Evolutionary conservation across 2,797 vertebrate species (phyloP), one percentile per base, ranked within the genome.

Genomic region (Tarsius wallacei): DNA sequence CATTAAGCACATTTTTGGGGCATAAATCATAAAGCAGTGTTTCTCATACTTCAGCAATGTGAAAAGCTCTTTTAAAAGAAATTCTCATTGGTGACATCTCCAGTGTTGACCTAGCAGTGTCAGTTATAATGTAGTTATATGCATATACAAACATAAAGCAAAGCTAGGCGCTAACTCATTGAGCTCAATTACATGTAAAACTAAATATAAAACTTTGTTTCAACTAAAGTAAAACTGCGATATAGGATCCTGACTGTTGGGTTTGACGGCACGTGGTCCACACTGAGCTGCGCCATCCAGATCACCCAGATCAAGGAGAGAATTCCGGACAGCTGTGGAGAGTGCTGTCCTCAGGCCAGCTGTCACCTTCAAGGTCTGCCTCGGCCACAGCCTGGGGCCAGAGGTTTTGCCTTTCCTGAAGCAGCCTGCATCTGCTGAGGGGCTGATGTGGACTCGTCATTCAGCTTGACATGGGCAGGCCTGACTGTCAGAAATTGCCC

Each of bases 91-190:
- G 70, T 19, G 90, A 10, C 28, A 14, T 89, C 51, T 76, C 19
- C 13, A 78, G 24, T 68, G 53, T 42, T 95, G 51, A 51, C 42
- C 64, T 78, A 33, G 57, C 31, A 87, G 64, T n/a, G 26, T 61
- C 83, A 33, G 80, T 86, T 63, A 42, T 1, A 78, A 85, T 61
- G 28, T n/a, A 63, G 28, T 83, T 83, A 9, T 33, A 36, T 28
- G 86, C 73, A 31, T 42, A 86, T 28, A 59, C 7, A 73, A 57
- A 87, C 8, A 78, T 61, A 96, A 94, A 89, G 33, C 57, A 92
- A 84, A 91, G 31, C 8, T 33, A 83, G 12, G 42, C 42, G 21
- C 28, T 71, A 78, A 90, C 33, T 89, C 61, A 70, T 51, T 86
- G 74, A 47, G 47, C 42, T 53, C 83, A 95, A 61, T 42, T 59